phyloP scores from a whole-genome alignment of 2,888 invertebrate genomes.

The Heliconius sara region DNA sequence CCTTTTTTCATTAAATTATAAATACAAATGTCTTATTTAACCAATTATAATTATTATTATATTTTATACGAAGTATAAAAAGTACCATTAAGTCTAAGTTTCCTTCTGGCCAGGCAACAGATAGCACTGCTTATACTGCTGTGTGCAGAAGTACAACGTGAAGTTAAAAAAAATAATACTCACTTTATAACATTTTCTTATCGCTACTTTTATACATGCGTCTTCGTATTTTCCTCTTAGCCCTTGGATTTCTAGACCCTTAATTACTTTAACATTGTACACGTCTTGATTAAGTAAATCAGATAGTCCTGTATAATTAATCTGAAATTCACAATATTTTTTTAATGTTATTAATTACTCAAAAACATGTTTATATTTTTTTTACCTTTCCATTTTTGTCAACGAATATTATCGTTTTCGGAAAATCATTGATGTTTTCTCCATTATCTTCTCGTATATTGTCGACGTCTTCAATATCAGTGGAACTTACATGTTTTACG shows the following conservation, averaged over 20 bases:
- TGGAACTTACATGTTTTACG: neutral
- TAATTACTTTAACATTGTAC: neutral
- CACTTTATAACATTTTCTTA: conserved; percentile 62
- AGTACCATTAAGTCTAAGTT: no score
- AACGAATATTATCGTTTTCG: neutral
- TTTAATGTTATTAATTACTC: neutral
- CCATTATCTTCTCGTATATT: neutral
- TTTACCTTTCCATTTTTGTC: neutral
- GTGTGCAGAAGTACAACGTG: no score
- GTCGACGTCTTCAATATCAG: neutral
- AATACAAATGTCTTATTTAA: no score
- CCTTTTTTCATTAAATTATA: no score
- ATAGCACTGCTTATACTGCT: no score
- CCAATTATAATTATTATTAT: no score
- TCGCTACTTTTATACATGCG: conserved; percentile 63
- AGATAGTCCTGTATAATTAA: neutral
- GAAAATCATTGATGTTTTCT: neutral
- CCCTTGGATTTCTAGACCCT: conserved; percentile 29
- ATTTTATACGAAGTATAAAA: no score
- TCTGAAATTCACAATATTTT: conserved; percentile 7
- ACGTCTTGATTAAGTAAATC: neutral
- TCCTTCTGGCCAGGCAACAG: no score
- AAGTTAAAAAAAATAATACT: neutral
- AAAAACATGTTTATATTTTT: neutral
- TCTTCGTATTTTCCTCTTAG: conserved; percentile 59